Percentiles rank a stretch among this genome's conserved stretches.
phyloP scores from a whole-genome alignment of 2,113 vertebrate species.

The Jacana jacana region DNA sequence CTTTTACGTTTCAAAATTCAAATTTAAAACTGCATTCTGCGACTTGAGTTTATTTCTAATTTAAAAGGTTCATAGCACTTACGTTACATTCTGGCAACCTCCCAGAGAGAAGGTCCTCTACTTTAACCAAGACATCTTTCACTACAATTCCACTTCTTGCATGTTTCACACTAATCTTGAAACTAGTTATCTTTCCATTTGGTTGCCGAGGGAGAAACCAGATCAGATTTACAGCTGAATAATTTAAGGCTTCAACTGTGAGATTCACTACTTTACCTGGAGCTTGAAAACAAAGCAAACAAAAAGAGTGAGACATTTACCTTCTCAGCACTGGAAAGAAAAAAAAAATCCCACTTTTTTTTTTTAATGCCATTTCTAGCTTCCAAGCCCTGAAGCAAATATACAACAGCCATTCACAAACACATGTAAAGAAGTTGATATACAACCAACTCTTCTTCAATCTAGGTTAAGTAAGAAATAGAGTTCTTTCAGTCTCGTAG shows the following conservation, averaged over 20 bases:
- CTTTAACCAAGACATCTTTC: conserved; percentile 85
- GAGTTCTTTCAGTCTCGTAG: background rate
- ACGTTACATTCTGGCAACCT: conserved; percentile 94
- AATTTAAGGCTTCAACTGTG: conserved; percentile 87
- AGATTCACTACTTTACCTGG: conserved; percentile 94
- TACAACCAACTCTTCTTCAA: background rate
- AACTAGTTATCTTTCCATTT: conserved; percentile 95
- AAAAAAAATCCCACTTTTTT: background rate
- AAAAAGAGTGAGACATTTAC: background rate
- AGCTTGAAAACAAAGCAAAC: conserved; percentile 75
- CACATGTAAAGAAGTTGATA: background rate
- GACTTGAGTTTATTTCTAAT: background rate
- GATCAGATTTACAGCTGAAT: conserved; percentile 87
- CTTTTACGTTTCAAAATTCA: background rate
- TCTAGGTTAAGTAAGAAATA: background rate
- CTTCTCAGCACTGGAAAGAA: background rate
- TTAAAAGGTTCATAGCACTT: conserved; percentile 50
- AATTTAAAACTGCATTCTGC: background rate
- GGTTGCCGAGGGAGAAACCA: conserved; percentile 94
- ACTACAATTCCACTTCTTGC: conserved; percentile 86
- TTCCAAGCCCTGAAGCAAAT: background rate
- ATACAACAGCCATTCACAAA: background rate
- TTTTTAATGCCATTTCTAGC: background rate
- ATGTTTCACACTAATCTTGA: conserved; percentile 93
- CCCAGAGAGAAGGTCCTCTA: conserved; percentile 88